These are phyloP conservation scores for Corythaixoides concolor DNA, from an alignment of 2,113 vertebrate genomes.

Conservation along the genomic window DNA sequence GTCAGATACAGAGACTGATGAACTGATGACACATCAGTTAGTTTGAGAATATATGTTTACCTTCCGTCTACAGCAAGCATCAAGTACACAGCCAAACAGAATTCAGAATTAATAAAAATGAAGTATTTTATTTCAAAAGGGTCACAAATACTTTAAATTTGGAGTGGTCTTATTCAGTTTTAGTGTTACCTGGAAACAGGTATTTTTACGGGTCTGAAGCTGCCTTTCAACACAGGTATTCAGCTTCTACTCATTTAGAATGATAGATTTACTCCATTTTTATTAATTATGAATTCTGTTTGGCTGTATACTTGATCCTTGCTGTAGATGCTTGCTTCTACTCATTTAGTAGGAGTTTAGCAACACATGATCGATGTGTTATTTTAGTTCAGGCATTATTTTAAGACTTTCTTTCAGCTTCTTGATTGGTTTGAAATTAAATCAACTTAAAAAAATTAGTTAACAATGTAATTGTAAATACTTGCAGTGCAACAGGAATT, in stretches of 20 bases:
- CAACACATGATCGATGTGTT: neutral
- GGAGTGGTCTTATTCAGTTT: neutral
- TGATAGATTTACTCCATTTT: too few relatives aligned
- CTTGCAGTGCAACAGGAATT: neutral
- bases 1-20: slow-evolving; percentile 13
- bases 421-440: neutral
- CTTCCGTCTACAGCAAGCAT: neutral
- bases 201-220: neutral
- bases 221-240: neutral
- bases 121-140: neutral
- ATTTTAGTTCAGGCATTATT: neutral
- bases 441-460: neutral
- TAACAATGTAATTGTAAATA: neutral
- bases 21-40: neutral
- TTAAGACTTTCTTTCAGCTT: neutral
- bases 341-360: neutral
- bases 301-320: too few relatives aligned
- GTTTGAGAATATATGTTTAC: neutral
- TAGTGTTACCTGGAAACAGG: neutral
- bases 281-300: too few relatives aligned
- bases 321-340: neutral
- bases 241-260: neutral
- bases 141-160: neutral
- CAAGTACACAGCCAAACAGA: neutral
- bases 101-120: neutral